A percentile compares a stretch with the other conserved stretches of the same genome.
Evolutionary conservation across 2,797 vertebrate species (phyloP).

Genomic region (Decapterus maruadsi): DNA sequence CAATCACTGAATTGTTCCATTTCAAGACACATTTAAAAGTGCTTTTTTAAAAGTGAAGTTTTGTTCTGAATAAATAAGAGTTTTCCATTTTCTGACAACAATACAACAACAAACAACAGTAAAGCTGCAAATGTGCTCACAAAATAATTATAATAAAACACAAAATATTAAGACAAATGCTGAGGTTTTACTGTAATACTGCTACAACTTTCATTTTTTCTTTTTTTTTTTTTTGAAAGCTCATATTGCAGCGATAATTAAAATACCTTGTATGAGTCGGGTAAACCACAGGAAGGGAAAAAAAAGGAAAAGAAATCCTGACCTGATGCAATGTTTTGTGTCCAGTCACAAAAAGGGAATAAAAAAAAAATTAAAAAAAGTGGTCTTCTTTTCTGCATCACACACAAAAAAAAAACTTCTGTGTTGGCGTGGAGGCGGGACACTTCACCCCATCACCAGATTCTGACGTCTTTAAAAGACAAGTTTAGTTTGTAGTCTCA

Average conservation of each 20-base stretch:
- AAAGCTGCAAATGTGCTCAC: slow-evolving; percentile 70
- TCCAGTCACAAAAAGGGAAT: slow-evolving; percentile 53
- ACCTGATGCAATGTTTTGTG: slow-evolving; percentile 60
- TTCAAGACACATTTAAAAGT: slow-evolving; percentile 82
- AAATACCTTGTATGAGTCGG: slow-evolving; percentile 54
- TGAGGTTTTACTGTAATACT: slow-evolving; percentile 69
- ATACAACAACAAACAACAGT: slow-evolving; percentile 72
- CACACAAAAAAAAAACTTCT: slow-evolving; percentile 14
- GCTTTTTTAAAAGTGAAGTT: slow-evolving; percentile 74
- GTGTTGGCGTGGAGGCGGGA: slow-evolving; percentile 20
- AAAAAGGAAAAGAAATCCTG: slow-evolving; percentile 44
- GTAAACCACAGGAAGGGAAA: slow-evolving; percentile 43
- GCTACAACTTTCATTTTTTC: slow-evolving; percentile 54
- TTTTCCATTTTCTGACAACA: slow-evolving; percentile 74
- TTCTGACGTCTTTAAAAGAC: slow-evolving; percentile 44
- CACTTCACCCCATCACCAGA: slow-evolving; percentile 40
- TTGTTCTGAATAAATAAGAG: slow-evolving; percentile 82
- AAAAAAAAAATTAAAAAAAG: slow-evolving; percentile 43
- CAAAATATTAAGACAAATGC: slow-evolving; percentile 35
- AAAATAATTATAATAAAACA: slow-evolving; percentile 16
- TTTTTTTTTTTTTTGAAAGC: slow-evolving; percentile 32
- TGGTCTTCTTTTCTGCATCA: slow-evolving; percentile 48
- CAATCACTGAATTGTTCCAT: slow-evolving; percentile 75
- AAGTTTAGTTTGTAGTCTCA: slow-evolving; percentile 53
- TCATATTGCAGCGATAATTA: slow-evolving; percentile 52